Percentiles rank a stretch among this genome's conserved stretches.
Conservation (phyloP, 2,797 vertebrate genomes). For the Pseudopleuronectes americanus region DNA sequence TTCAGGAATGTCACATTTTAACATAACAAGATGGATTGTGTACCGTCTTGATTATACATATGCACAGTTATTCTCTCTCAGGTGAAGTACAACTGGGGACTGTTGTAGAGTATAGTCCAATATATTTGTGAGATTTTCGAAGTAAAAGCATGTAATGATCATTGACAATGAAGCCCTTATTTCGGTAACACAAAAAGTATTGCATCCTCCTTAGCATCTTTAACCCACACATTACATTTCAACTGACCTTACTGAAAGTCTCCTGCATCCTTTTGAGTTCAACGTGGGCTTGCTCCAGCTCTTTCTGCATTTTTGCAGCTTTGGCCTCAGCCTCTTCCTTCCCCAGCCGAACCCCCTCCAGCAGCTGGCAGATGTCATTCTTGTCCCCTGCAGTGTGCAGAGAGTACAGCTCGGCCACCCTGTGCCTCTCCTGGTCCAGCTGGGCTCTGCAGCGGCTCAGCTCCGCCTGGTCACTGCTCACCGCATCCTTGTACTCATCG, state of each 20-base stretch:
- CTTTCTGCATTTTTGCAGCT: constrained; percentile 89
- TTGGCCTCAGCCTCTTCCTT: constrained; percentile 94
- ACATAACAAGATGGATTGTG: background rate
- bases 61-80: background rate
- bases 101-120: background rate
- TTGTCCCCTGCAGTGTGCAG: constrained; percentile 94
- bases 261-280: constrained; percentile 91
- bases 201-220: background rate
- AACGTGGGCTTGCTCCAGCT: constrained; percentile 88
- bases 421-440: constrained; percentile 95
- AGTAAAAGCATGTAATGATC: background rate
- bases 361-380: constrained; percentile 92
- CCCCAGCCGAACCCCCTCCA: constrained; percentile 91
- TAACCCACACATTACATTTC: background rate
- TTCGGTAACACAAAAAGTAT: background rate
- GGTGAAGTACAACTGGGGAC: background rate
- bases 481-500: constrained; percentile 90
- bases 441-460: constrained; percentile 90
- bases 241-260: constrained; percentile 89
- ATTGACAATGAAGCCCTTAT: background rate
- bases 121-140: constrained; percentile 7
- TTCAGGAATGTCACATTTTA: constrained; percentile 1
- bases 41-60: background rate
- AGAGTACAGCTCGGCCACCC: constrained; percentile 92
- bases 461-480: constrained; percentile 90